A percentile compares a stretch with the other conserved stretches of the same genome.
These are phyloP conservation scores for Tinea semifulvella DNA, from an alignment of 2,888 invertebrate species.

Conservation along the genomic window DNA sequence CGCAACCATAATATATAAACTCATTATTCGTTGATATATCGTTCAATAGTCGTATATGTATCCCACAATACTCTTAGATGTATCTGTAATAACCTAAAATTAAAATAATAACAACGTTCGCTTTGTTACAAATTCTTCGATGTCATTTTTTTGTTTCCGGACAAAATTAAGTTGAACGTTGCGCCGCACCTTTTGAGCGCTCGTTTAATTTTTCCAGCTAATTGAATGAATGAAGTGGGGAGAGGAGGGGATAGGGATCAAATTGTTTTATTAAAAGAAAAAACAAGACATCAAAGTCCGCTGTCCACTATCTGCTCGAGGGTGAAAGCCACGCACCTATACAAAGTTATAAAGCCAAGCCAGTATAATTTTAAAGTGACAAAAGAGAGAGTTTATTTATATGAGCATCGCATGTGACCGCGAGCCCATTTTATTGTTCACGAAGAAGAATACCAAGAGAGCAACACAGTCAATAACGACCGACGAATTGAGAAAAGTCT, in stretches of 20 bases:
- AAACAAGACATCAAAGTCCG: conserved; percentile 46
- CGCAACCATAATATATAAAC: no score
- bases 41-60: no score
- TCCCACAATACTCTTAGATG: no score
- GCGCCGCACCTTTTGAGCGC: conserved; percentile 13
- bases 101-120: background rate
- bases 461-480: no score
- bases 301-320: conserved; percentile 59
- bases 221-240: conserved; percentile 35
- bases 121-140: background rate
- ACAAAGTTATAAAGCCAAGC: conserved; percentile 60
- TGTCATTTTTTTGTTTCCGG: background rate
- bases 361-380: conserved; percentile 64
- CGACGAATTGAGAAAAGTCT: no score
- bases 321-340: conserved; percentile 63
- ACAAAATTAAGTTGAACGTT: conserved; percentile 6
- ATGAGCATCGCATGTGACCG: no score
- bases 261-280: conserved; percentile 40
- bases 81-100: no score
- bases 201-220: conserved; percentile 25
- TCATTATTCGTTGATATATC: no score
- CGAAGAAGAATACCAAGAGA: no score
- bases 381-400: conserved; percentile 52
- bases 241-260: conserved; percentile 33
- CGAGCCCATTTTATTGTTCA: no score